phyloP scores from a whole-genome alignment of 2,888 invertebrate species.

The Dasysyrphus tricinctus region DNA sequence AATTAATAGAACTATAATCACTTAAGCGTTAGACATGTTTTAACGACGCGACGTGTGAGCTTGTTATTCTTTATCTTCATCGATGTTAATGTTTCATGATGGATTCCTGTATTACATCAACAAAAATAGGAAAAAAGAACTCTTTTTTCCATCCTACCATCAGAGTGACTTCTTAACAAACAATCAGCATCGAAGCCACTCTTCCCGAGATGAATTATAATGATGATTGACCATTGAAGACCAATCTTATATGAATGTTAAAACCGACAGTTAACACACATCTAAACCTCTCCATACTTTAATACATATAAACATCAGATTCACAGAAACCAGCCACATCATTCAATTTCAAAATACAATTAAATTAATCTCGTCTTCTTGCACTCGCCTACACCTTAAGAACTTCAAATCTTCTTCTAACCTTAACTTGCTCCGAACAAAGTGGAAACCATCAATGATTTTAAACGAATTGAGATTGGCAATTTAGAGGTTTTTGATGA shows the following conservation, averaged over 20 bases:
- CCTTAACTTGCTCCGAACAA: constrained; percentile 36
- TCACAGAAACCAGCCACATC: constrained; percentile 24
- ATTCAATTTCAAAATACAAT: constrained; percentile 32
- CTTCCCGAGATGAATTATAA: constrained; percentile 50
- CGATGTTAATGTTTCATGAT: background rate
- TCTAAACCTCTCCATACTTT: background rate
- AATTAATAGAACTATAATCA: constrained; percentile 61
- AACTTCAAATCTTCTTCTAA: background rate
- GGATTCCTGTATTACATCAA: background rate
- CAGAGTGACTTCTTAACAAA: constrained; percentile 20
- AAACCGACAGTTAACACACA: constrained; percentile 13
- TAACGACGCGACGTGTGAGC: constrained; percentile 41
- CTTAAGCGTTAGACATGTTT: constrained; percentile 30
- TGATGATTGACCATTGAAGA: constrained; percentile 72
- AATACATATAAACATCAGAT: background rate
- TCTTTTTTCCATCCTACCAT: background rate
- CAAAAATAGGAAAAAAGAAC: background rate
- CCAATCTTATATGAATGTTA: constrained; percentile 11
- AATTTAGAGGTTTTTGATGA: constrained; percentile 47
- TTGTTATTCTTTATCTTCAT: constrained; percentile 31
- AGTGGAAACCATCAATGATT: constrained; percentile 71
- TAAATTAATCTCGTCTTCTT: constrained; percentile 29
- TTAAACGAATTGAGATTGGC: constrained; percentile 71
- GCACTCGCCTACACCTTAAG: constrained; percentile 11
- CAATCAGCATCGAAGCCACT: constrained; percentile 39